Percentiles rank a stretch among this genome's conserved stretches.
Conservation (phyloP, 2,113 vertebrate species). For the Ochotona princeps region DNA sequence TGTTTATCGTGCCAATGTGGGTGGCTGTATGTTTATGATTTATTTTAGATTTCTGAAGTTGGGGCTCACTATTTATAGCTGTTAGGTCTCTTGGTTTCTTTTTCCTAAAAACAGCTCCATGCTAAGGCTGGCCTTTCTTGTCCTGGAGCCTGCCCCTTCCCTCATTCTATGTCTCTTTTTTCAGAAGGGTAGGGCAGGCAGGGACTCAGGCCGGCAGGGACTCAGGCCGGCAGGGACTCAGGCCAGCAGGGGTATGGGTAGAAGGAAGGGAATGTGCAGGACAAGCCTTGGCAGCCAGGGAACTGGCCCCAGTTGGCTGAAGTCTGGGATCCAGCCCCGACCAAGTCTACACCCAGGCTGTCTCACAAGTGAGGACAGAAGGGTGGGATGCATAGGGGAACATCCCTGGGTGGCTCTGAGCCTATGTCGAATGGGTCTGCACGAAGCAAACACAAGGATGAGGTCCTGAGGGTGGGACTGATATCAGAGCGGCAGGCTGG, state of each 20-base stretch:
- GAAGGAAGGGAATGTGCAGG: neutral
- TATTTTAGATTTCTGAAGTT: neutral
- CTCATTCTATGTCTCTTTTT: neutral
- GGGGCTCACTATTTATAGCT: neutral
- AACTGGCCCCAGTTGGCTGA: no score
- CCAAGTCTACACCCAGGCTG: neutral
- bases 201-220: no score
- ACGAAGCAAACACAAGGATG: neutral
- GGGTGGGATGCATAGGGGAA: no score
- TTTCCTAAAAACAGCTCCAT: neutral
- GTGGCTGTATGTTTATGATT: neutral
- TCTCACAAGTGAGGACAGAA: neutral
- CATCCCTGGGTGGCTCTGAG: accelerated
- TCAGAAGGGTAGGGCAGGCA: neutral
- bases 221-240: neutral
- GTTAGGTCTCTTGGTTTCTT: neutral
- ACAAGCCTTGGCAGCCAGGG: neutral
- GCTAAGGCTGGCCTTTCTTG: neutral
- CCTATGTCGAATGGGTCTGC: neutral
- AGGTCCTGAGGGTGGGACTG: neutral
- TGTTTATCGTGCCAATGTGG: neutral
- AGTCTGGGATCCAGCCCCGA: neutral
- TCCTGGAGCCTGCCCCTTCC: neutral
- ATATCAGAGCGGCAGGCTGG: neutral
- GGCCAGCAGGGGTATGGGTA: neutral